These are phyloP conservation scores for Heliconius erato DNA, from an alignment of 2,888 invertebrate species.

Conservation along the genomic window DNA sequence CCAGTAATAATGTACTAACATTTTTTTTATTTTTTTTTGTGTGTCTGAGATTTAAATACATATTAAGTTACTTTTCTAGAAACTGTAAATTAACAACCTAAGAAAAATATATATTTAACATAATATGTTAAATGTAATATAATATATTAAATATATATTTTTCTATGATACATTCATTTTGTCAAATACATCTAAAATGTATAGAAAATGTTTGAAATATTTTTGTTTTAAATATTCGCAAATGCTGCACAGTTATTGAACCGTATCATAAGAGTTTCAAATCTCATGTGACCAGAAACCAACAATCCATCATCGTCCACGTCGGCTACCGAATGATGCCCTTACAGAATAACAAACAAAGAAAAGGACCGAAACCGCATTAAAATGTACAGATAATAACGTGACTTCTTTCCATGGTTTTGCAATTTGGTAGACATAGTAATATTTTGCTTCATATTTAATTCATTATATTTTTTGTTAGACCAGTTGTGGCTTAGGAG, in stretches of 20 bases:
- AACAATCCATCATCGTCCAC: conserved; percentile 82
- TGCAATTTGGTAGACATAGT: conserved; percentile 9
- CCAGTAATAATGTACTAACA: too few species aligned
- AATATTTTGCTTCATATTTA: neutral
- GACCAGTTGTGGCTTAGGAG: too few species aligned
- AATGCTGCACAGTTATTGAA: conserved; percentile 54
- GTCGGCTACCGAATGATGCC: conserved; percentile 73
- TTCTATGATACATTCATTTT: too few species aligned
- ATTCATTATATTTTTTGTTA: too few species aligned
- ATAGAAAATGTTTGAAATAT: neutral
- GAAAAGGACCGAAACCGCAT: conserved; percentile 46
- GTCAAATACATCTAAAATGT: neutral
- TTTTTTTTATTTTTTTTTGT: too few species aligned
- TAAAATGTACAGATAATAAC: conserved; percentile 40
- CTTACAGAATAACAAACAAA: conserved; percentile 65
- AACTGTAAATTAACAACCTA: neutral
- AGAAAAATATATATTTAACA: neutral
- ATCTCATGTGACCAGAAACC: conserved; percentile 77
- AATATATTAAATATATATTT: too few species aligned
- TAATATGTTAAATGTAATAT: too few species aligned
- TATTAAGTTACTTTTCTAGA: neutral
- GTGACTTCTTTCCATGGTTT: conserved; percentile 22
- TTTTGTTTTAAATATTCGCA: neutral
- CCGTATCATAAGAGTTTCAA: conserved; percentile 64
- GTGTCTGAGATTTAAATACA: too few species aligned